Percentiles rank a stretch among this genome's conserved stretches.
These are phyloP conservation scores for Chloropsis hardwickii DNA, from an alignment of 2,113 vertebrate species.

Conservation along the genomic window DNA sequence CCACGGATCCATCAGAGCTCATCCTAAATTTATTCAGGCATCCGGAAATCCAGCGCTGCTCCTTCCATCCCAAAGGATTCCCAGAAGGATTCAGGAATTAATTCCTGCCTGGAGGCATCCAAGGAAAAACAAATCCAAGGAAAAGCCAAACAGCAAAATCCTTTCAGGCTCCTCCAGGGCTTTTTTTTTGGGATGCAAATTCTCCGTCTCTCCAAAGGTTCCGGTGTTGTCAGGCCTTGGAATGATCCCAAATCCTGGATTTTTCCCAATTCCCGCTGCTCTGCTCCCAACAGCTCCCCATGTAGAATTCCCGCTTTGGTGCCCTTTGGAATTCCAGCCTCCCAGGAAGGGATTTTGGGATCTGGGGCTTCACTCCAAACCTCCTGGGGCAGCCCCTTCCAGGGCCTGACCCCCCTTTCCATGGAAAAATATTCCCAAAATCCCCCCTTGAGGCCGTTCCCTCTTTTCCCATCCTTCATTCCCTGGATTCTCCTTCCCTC, in stretches of 20 bases:
- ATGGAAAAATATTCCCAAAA: not conserved
- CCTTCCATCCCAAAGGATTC: not conserved
- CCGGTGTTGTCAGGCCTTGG: not conserved
- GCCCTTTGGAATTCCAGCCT: not conserved
- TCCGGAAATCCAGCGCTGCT: not conserved
- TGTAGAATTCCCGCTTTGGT: not conserved
- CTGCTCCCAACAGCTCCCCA: not conserved
- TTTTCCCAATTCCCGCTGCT: not conserved
- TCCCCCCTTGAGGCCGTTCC: not conserved
- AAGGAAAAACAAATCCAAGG: not conserved
- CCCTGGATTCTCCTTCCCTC: not conserved
- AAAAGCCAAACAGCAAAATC: not conserved
- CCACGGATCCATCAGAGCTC: accelerated
- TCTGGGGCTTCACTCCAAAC: not conserved
- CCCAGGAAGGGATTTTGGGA: not conserved
- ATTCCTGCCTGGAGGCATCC: not conserved
- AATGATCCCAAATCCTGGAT: not conserved
- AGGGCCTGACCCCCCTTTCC: not conserved
- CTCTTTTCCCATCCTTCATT: not conserved
- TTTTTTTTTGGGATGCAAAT: not conserved
- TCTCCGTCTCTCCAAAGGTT: not conserved
- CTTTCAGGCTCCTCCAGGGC: not conserved
- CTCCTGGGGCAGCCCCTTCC: not conserved
- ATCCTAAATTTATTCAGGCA: not conserved
- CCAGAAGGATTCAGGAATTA: not conserved